phyloP scores from a whole-genome alignment of 2,113 vertebrate genomes.

The Rhombomys opimus region DNA sequence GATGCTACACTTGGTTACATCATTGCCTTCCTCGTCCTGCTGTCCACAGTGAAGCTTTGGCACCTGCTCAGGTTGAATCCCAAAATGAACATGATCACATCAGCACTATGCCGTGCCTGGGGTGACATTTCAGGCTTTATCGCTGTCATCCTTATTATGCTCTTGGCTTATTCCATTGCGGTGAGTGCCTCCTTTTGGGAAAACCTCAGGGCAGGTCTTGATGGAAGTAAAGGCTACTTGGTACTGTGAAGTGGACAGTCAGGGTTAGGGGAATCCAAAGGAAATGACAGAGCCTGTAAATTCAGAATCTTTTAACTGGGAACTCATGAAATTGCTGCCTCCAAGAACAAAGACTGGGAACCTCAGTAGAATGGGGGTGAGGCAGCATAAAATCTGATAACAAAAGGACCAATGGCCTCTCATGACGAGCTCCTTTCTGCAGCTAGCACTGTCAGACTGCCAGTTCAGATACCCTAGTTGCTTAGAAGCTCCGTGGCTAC shows the following conservation, averaged over 20 bases:
- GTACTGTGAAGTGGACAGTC: neutral
- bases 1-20: conserved; percentile 95
- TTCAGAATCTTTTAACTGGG: neutral
- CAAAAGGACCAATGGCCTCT: neutral
- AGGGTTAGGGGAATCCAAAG: neutral
- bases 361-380: neutral
- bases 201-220: neutral
- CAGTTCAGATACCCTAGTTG: neutral
- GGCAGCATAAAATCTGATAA: neutral
- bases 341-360: neutral
- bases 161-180: conserved; percentile 94
- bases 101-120: conserved; percentile 93
- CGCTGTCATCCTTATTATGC: conserved; percentile 93
- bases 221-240: neutral
- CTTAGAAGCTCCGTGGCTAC: neutral
- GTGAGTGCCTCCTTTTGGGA: conserved; percentile 86
- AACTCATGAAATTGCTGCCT: neutral
- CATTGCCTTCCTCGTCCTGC: conserved; percentile 95
- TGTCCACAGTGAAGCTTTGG: conserved; percentile 96
- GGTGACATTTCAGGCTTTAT: conserved; percentile 96
- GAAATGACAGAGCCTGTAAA: neutral
- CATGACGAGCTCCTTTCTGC: neutral
- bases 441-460: neutral
- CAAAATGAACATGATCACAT: conserved; percentile 96
- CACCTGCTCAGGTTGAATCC: conserved; percentile 96